Percentiles rank a stretch among this genome's conserved stretches.
phyloP scores from a whole-genome alignment of 2,888 invertebrate genomes.

The Epiblema foenella region DNA sequence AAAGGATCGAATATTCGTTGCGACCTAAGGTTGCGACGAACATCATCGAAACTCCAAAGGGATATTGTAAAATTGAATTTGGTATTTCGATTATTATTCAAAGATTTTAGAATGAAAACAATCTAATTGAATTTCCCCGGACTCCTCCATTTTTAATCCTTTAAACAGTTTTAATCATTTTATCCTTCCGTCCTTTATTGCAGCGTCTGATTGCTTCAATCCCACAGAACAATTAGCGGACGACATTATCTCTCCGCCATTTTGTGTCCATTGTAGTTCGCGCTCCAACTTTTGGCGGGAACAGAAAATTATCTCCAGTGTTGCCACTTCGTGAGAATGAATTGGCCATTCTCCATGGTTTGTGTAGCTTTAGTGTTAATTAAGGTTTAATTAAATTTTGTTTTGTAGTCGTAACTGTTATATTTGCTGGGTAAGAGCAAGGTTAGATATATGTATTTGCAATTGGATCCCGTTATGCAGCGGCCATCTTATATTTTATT shows the following conservation, averaged over 20 bases:
- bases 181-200: constrained; percentile 21
- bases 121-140: not conserved
- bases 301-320: constrained; percentile 36
- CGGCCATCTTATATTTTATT: not conserved
- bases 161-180: constrained; percentile 13
- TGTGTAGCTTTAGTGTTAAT: constrained; percentile 37
- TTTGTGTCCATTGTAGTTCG: constrained; percentile 13
- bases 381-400: constrained; percentile 15
- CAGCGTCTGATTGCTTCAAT: constrained; percentile 33
- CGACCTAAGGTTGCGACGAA: no score
- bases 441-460: constrained; percentile 9
- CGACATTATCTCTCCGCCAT: constrained; percentile 34
- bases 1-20: no score
- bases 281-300: constrained; percentile 36
- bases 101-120: not conserved
- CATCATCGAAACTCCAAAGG: no score
- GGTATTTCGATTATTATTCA: no score
- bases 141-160: not conserved
- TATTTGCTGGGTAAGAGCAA: not conserved
- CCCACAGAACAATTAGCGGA: constrained; percentile 35
- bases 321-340: constrained; percentile 31
- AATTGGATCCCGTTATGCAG: not conserved
- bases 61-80: no score
- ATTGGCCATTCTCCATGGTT: constrained; percentile 34
- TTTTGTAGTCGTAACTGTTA: not conserved